Evolutionary conservation across 2,888 invertebrate genomes (phyloP), one percentile per base, ranked within the genome.

Genomic region (Mycogona germanica): DNA sequence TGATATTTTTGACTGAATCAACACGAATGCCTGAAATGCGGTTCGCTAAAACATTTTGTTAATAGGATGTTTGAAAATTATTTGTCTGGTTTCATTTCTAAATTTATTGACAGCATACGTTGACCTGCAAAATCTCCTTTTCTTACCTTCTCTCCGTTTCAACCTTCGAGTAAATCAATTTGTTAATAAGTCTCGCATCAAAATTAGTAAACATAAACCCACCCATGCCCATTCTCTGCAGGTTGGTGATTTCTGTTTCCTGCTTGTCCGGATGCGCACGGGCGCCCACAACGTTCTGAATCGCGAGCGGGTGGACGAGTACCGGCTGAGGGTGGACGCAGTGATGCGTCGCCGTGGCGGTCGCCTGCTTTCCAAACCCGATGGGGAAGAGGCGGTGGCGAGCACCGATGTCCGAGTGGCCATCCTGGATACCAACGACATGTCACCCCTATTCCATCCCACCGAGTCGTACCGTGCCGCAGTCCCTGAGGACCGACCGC

Each of bases 221-320:
- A n/a, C n/a, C n/a, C n/a, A n/a, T n/a, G n/a, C n/a, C n/a, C n/a
- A n/a, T n/a, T n/a, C n/a, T 12, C 25, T 12, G 25, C 7, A 74
- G 80, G 57, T 96, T 51, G 96, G 96, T 37, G 92, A 96, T 73
- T 93, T 95, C 74, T 89, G 88, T 69, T 97, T 97, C 72, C 76
- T 96, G 52, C 76, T 84, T 53, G 79, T 97, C 57, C 78, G 95
- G 64, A 92, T 89, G 60, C 80, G 88, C 67, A 87, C 92, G 56
- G 87, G 86, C 41, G 81, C 81, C 67, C 80, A 84, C 59, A 85
- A 87, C 64, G 88, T 92, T 60, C 74, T 97, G 57, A 97, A 97
- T 72, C 79, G 97, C 58, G 97, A 97, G 71, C 80, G 92, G 52
- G 82, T 82, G 61, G 88, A 89, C 65, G 75, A 78, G 56, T 95